Evolutionary conservation across 2,113 vertebrate genomes (phyloP).

Genomic region (Bubalus kerabau): DNA sequence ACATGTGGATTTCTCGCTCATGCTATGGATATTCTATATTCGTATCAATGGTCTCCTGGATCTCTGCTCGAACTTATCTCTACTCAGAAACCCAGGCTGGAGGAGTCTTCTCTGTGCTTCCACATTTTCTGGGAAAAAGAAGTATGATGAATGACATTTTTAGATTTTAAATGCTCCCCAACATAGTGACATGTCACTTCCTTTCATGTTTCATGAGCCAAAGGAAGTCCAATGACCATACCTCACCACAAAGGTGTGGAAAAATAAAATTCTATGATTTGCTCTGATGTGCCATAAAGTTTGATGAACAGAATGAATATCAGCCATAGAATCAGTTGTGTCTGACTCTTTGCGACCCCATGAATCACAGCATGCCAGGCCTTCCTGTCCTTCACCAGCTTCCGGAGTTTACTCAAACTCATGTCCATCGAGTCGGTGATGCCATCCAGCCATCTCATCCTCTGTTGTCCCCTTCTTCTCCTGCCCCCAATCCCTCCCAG

Average conservation of each 20-base stretch:
- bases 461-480: no score
- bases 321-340: neutral
- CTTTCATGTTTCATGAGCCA: neutral
- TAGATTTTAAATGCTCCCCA: neutral
- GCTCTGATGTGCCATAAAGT: neutral
- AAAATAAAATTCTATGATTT: neutral
- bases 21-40: fast-evolving
- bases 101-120: neutral
- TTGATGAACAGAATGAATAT: neutral
- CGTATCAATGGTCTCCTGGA: neutral
- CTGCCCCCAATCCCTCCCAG: no score
- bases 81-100: neutral
- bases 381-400: no score
- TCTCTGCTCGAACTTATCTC: neutral
- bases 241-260: neutral
- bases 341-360: no score
- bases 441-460: no score
- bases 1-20: fast-evolving
- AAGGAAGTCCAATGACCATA: neutral
- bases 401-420: no score
- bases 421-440: no score
- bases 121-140: neutral
- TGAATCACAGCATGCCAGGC: no score
- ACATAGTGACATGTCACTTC: neutral
- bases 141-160: neutral